A percentile compares a stretch with the other conserved stretches of the same genome.
Evolutionary conservation across 2,113 vertebrate species (phyloP).

Genomic region (Calidris pugnax): DNA sequence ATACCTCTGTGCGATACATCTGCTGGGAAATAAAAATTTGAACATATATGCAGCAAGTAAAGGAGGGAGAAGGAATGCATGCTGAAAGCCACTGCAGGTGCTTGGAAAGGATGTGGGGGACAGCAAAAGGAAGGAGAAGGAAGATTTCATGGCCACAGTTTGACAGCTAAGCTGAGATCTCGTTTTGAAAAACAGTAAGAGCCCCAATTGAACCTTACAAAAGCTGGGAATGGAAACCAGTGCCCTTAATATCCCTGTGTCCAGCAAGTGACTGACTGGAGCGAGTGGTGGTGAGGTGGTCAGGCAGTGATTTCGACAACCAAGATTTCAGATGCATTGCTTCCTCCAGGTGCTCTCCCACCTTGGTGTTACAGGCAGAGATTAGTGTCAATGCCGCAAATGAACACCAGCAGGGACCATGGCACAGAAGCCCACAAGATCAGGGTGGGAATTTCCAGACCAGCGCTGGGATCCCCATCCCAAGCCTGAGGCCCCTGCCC

Average conservation of each 20-base stretch:
- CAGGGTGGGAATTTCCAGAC: accelerated
- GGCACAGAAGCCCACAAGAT: background rate
- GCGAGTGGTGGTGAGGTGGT: background rate
- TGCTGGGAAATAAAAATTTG: slow-evolving; percentile 14
- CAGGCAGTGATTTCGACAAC: background rate
- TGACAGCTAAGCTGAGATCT: background rate
- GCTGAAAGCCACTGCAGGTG: background rate
- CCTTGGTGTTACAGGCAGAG: background rate
- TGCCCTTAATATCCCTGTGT: background rate
- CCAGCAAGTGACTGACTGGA: background rate
- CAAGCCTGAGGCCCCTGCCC: accelerated
- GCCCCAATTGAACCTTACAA: background rate
- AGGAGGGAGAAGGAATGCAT: background rate
- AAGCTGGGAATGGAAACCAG: background rate
- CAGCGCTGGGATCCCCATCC: background rate
- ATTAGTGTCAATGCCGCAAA: background rate
- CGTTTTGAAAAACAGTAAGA: background rate
- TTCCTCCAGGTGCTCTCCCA: accelerated
- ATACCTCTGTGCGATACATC: background rate
- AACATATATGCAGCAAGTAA: background rate
- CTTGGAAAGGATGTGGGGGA: background rate
- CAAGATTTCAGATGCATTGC: accelerated
- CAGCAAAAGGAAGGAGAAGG: background rate
- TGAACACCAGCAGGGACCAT: accelerated
- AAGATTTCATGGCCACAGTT: background rate